Conservation (phyloP, 2,113 vertebrate species). For the Chionis minor region DNA sequence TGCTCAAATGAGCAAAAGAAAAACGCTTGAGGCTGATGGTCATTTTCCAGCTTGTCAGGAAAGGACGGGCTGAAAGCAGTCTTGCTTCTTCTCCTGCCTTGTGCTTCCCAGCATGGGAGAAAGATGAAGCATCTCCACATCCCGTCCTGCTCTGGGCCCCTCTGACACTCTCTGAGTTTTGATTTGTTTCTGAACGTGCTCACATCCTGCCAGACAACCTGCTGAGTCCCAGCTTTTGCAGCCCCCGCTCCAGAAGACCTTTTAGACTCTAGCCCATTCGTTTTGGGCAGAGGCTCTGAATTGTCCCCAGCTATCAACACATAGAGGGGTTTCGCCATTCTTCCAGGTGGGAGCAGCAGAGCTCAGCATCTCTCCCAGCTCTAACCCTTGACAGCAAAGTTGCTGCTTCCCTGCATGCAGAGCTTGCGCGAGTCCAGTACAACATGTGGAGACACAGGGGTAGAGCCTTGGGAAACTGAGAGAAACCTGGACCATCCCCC, state of each 20-base stretch:
- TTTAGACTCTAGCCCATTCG: neutral
- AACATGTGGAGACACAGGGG: fast-evolving
- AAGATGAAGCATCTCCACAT: neutral
- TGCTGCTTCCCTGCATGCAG: fast-evolving
- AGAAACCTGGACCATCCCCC: neutral
- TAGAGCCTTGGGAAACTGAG: neutral
- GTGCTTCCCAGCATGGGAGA: neutral
- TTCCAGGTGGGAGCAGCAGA: neutral
- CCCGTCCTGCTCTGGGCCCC: neutral
- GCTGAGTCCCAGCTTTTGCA: neutral
- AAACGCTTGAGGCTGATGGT: neutral
- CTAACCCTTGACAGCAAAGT: neutral
- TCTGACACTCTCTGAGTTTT: neutral
- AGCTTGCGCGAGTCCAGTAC: neutral
- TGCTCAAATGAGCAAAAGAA: neutral
- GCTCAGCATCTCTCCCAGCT: neutral
- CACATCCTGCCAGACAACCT: neutral
- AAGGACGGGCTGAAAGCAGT: neutral
- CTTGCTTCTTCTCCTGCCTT: neutral
- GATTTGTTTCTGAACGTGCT: neutral
- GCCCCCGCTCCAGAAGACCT: neutral
- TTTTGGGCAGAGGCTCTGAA: neutral
- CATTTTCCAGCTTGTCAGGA: neutral
- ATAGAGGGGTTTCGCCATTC: neutral
- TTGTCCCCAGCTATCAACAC: neutral